These are phyloP conservation scores for Eriosoma lanigerum DNA, from an alignment of 1,140 invertebrate species.

Conservation along the genomic window DNA sequence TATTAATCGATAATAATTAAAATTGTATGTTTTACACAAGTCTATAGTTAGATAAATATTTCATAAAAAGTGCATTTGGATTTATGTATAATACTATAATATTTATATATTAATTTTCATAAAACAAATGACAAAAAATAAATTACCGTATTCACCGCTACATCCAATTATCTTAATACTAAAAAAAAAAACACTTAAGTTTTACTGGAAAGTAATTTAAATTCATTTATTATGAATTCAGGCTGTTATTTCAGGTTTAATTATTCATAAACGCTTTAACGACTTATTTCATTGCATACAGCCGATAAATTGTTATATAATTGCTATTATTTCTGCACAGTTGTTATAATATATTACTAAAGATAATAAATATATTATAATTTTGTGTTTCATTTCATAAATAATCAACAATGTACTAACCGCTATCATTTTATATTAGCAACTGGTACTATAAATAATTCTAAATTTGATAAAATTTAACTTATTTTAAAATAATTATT, in stretches of 20 bases:
- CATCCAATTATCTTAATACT: neutral
- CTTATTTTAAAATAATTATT: neutral
- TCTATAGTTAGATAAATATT: no score
- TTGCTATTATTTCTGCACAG: neutral
- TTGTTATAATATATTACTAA: neutral
- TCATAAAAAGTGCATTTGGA: no score
- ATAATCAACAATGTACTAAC: no score
- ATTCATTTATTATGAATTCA: slow-evolving; percentile 7
- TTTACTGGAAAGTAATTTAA: slow-evolving; percentile 25
- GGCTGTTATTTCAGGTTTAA: slow-evolving; percentile 6
- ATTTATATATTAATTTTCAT: slow-evolving; percentile 2
- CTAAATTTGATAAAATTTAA: no score
- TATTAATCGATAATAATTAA: no score
- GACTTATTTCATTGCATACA: neutral
- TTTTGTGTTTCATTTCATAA: neutral
- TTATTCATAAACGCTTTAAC: neutral
- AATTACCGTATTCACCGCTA: neutral
- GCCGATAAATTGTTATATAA: slow-evolving; percentile 14
- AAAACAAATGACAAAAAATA: neutral
- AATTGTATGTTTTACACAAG: no score
- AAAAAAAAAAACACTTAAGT: neutral
- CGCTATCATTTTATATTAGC: no score
- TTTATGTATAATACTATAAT: no score
- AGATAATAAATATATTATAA: neutral
- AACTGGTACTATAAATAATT: no score